Conservation (phyloP, 2,113 vertebrate genomes). For the Cololabis saira region DNA sequence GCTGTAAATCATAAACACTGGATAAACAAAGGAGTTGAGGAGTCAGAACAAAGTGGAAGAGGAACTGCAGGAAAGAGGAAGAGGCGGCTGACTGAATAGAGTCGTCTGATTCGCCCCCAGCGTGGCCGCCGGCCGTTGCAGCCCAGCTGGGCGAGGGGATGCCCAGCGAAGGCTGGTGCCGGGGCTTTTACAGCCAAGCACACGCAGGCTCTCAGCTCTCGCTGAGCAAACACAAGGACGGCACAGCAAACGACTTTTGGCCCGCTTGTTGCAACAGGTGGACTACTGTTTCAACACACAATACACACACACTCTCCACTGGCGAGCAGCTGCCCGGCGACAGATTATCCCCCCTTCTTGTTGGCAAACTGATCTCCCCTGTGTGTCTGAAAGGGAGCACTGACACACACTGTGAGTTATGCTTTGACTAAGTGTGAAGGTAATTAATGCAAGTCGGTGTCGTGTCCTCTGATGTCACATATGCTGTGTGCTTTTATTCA, state of each 20-base stretch:
- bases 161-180: neutral
- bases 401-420: slow-evolving; percentile 9
- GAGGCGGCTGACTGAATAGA: slow-evolving; percentile 35
- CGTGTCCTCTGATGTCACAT: neutral
- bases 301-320: slow-evolving; percentile 23
- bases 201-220: slow-evolving; percentile 38
- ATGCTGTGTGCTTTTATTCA: slow-evolving; percentile 40
- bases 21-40: neutral
- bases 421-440: too few species aligned
- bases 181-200: slow-evolving; percentile 36
- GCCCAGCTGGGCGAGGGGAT: slow-evolving; percentile 53
- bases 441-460: too few species aligned
- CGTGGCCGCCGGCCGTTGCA: slow-evolving; percentile 36
- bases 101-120: slow-evolving; percentile 28
- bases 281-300: slow-evolving; percentile 61
- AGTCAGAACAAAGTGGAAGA: slow-evolving; percentile 49
- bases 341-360: slow-evolving; percentile 51
- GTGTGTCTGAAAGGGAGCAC: slow-evolving; percentile 38
- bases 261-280: slow-evolving; percentile 70
- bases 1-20: slow-evolving; percentile 5
- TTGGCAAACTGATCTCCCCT: slow-evolving; percentile 54
- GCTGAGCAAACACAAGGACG: slow-evolving; percentile 51
- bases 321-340: slow-evolving; percentile 69
- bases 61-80: slow-evolving; percentile 53
- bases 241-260: slow-evolving; percentile 53